A percentile compares a stretch with the other conserved stretches of the same genome.
Conservation (phyloP, 2,797 vertebrate genomes). For the Intellagama lesueurii region DNA sequence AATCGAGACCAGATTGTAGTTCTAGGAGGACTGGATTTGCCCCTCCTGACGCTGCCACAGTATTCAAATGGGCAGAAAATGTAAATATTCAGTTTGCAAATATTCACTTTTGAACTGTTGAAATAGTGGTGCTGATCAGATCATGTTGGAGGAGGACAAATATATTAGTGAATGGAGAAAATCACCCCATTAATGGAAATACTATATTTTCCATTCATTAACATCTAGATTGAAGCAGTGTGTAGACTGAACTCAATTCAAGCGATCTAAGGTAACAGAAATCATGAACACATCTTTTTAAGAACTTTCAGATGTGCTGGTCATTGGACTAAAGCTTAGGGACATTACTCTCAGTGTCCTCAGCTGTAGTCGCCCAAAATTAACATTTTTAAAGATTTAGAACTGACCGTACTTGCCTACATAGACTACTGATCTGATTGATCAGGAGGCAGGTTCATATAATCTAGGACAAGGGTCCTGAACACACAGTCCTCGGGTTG, state of each 20-base stretch:
- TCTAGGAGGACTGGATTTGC: no score
- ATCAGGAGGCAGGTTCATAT: background rate
- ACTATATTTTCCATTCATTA: no score
- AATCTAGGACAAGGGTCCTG: background rate
- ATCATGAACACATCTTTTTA: no score
- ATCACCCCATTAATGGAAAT: background rate
- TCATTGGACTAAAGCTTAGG: no score
- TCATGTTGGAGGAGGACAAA: no score
- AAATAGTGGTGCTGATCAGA: background rate
- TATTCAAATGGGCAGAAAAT: background rate
- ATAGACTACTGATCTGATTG: background rate
- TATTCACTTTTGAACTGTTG: background rate
- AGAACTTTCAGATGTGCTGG: no score
- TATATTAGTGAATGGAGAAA: background rate
- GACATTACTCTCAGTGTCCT: no score
- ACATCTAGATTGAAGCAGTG: no score
- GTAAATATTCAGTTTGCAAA: background rate
- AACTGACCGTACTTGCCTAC: background rate
- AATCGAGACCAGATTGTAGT: no score
- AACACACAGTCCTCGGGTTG: background rate
- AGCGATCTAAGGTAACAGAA: no score
- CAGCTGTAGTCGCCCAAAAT: background rate
- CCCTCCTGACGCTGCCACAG: background rate
- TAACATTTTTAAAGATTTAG: background rate
- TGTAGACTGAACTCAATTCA: no score